Evolutionary conservation across 1,140 invertebrate species (phyloP), one percentile per base, ranked within the genome.

Genomic region (Eriocheir sinensis): DNA sequence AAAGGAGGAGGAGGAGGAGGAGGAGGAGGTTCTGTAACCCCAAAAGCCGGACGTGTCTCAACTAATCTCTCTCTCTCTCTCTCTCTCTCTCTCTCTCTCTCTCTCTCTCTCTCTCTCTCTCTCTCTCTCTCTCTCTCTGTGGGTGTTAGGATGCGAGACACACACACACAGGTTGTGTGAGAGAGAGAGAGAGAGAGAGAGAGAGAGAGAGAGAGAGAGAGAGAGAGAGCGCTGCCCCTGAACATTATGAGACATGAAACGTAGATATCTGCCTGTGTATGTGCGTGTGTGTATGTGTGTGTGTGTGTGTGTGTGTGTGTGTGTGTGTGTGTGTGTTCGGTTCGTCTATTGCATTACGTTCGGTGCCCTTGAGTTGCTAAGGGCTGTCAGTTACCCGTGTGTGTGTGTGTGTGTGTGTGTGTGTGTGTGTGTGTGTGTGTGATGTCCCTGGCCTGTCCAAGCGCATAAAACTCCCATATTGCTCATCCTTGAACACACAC

Each of bases 41-140:
- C 60, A 72, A 2, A 9, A 72, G 17, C 60, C 60, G 60, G 60
- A 72, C 60, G 60, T 72, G 21, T 34, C 48, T 34, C 89, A 32
- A n/a, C 32, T 53, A 30, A 32, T 72, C 48, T 48, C 89, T 40
- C 89, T 40, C 89, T 90, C 44, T 90, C 44, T 44, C 89, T 48
- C 44, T 40, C 38, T 48, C 89, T 40, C 21, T 48, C 89, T 90
- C 44, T 48, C 89, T 40, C 44, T 48, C 89, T 48, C 89, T 90
- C 89, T 40, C 38, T 40, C 44, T 90, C 89, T 48, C 89, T 90
- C 89, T 48, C 89, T 90, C 36, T 48, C 89, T 90, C 44, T 90
- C 89, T 90, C 44, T 88, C 85, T 30, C 12, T 38, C 85, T 88
- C 85, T n/a, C 85, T n/a, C 32, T 88, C 85, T 38, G 32, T 85